A percentile compares a stretch with the other conserved stretches of the same genome.
Conservation (phyloP, 92 coral and sea anemone genomes). For the Paragorgia papillata region DNA sequence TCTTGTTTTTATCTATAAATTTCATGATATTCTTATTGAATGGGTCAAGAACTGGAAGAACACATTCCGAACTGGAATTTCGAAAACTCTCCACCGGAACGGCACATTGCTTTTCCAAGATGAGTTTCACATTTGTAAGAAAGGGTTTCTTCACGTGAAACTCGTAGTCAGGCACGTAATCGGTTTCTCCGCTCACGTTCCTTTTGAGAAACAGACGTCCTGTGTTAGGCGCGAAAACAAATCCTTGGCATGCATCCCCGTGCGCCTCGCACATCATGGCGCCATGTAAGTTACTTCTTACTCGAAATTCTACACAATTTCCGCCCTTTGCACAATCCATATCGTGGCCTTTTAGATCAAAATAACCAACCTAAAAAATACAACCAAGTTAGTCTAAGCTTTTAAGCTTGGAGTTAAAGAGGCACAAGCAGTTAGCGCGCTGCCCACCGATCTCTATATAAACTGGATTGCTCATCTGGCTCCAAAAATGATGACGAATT, state of each 20-base stretch:
- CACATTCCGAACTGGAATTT: slow-evolving; percentile 53
- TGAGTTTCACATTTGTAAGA: slow-evolving; percentile 45
- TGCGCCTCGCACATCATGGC: slow-evolving; percentile 56
- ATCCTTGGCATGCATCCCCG: slow-evolving; percentile 72
- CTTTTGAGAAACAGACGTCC: slow-evolving; percentile 61
- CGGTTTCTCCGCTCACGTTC: slow-evolving; percentile 51
- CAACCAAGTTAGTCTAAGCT: too few species aligned
- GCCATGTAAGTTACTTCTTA: slow-evolving; percentile 57
- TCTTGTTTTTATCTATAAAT: slow-evolving; percentile 54
- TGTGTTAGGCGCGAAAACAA: slow-evolving; percentile 57
- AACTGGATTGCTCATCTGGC: too few species aligned
- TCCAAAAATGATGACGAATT: too few species aligned
- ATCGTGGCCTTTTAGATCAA: slow-evolving; percentile 66
- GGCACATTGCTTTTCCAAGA: slow-evolving; percentile 65
- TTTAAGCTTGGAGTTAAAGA: too few species aligned
- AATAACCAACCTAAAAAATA: slow-evolving; percentile 42
- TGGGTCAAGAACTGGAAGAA: slow-evolving; percentile 79
- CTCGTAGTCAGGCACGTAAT: slow-evolving; percentile 41
- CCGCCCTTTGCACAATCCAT: slow-evolving; percentile 53
- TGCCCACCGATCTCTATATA: too few species aligned
- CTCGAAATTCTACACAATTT: slow-evolving; percentile 43
- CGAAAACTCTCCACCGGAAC: slow-evolving; percentile 46
- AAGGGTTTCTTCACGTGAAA: slow-evolving; percentile 66
- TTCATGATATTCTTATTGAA: slow-evolving; percentile 67
- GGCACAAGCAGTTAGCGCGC: too few species aligned